phyloP scores from a whole-genome alignment of 92 coral and sea anemone species.

The Porites cylindrica region DNA sequence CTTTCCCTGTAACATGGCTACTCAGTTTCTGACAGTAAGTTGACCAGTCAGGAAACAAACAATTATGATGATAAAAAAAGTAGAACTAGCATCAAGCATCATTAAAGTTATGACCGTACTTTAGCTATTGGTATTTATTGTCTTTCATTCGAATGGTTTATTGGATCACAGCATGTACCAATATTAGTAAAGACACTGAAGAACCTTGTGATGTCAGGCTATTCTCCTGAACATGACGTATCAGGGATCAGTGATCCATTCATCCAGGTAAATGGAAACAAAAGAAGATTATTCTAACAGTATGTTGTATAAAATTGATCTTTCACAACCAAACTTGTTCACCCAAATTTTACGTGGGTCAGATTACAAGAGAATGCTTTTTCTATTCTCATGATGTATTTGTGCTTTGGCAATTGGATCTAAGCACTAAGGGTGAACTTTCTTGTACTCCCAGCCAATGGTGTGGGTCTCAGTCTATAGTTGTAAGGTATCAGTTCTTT shows the following conservation, averaged over 20 bases:
- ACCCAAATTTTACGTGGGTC: neutral
- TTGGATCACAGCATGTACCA: conserved; percentile 84
- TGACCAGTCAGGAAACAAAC: too few species aligned
- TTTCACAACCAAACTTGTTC: neutral
- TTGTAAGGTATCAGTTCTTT: too few species aligned
- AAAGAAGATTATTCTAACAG: neutral
- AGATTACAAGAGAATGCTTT: neutral
- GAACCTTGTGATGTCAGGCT: conserved; percentile 98
- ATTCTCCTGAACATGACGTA: conserved; percentile 98
- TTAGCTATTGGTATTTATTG: neutral
- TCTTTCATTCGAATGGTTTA: neutral
- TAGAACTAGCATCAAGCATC: too few species aligned
- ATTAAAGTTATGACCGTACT: too few species aligned
- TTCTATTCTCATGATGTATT: neutral
- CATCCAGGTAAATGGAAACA: conserved; percentile 77
- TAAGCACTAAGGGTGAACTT: too few species aligned
- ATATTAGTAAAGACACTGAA: conserved; percentile 95
- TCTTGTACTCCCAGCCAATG: too few species aligned
- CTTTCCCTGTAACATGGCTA: too few species aligned
- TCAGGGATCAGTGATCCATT: conserved; percentile 99
- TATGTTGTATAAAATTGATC: neutral
- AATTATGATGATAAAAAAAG: too few species aligned
- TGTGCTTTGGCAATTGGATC: neutral
- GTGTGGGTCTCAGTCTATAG: too few species aligned
- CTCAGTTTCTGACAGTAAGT: too few species aligned